Evolutionary conservation across 2,797 vertebrate species (phyloP).

Genomic region (Tenualosa ilisha): DNA sequence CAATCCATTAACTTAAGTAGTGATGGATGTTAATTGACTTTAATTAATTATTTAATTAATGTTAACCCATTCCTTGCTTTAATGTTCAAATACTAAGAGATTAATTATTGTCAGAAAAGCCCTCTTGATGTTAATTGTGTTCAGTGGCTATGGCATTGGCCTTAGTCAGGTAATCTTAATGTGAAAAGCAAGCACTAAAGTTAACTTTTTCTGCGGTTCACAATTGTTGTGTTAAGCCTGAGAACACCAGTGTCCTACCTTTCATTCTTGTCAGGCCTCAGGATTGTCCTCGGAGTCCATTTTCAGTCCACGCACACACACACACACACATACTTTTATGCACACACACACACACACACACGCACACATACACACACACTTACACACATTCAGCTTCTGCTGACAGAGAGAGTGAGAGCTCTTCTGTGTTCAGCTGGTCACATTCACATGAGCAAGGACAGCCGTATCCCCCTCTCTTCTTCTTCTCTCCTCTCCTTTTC

Average conservation of each 20-base stretch:
- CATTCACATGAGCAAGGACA: conserved; percentile 20
- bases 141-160: not conserved
- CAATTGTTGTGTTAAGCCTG: not conserved
- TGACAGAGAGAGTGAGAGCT: not conserved
- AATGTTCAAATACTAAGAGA: not conserved
- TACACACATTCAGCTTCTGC: not conserved
- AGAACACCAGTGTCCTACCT: not conserved
- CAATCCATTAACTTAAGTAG: not conserved
- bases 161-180: not conserved
- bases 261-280: not conserved
- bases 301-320: not conserved
- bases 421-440: not conserved
- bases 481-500: not conserved
- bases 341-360: not conserved
- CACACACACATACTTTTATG: not conserved
- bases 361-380: not conserved
- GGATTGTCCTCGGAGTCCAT: not conserved
- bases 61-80: not conserved
- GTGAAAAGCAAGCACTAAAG: not conserved
- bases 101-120: not conserved
- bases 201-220: not conserved
- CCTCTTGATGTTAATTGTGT: not conserved
- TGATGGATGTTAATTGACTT: not conserved
- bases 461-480: not conserved
- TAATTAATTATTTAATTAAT: not conserved